phyloP scores from a whole-genome alignment of 1,140 invertebrate genomes.

The Sipha flava region DNA sequence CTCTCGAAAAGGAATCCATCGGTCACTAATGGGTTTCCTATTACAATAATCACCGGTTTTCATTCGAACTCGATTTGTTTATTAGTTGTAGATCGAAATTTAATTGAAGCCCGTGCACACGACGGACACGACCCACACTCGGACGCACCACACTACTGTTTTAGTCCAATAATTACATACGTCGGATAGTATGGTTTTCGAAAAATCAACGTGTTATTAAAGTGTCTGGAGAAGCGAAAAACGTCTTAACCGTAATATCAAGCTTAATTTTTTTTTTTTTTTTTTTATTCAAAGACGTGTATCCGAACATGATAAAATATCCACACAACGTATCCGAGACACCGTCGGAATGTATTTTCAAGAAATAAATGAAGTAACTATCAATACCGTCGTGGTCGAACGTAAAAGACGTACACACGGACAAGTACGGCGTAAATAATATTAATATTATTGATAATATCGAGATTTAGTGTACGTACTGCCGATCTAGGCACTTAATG shows the following conservation, averaged over 20 bases:
- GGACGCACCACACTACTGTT: background rate
- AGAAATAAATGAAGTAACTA: too few species aligned
- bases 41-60: constrained; percentile 21
- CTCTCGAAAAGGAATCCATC: background rate
- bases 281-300: too few species aligned
- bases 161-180: constrained; percentile 1
- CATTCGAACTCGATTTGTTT: background rate
- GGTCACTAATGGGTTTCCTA: constrained; percentile 5
- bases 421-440: too few species aligned
- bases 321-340: too few species aligned
- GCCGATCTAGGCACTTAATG: too few species aligned
- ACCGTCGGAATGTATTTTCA: too few species aligned
- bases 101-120: background rate
- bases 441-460: too few species aligned
- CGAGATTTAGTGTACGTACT: too few species aligned
- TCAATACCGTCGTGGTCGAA: too few species aligned
- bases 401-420: too few species aligned
- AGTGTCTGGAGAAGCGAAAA: background rate
- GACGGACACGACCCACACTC: background rate
- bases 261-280: background rate
- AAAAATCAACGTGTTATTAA: constrained; percentile 12
- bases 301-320: too few species aligned
- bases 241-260: background rate
- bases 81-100: background rate
- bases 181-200: background rate